Base-by-base conservation (phyloP, 1,140 invertebrate species). In the Papilio dardanus region DNA sequence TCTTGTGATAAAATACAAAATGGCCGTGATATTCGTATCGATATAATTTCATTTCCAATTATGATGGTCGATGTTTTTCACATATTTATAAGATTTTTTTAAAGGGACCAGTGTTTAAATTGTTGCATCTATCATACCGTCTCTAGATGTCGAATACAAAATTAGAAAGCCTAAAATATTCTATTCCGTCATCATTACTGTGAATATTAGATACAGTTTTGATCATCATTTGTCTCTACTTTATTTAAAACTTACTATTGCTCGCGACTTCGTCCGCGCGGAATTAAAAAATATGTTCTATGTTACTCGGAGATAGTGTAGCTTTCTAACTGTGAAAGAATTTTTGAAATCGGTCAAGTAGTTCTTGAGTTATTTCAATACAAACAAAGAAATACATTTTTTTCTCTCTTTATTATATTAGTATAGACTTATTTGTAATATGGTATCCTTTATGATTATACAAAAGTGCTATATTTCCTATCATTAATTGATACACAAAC, bases 21-120 rank as follows among this genome's bases (percentile, higher is more conserved):
- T 85, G 83, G 79, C 78, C 84, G 85, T 84, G 89, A 88, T 92
- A 85, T 87, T 87, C 78, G 83, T 87, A 88, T 88, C 90, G 90
- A 90, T 89, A 90, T 88, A 87, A 90, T 87, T 87, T 92, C 88
- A 86, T 90, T 90, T 90, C 88, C 90, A 91, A 91, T 91, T 89
- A 90, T 85, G 84, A 86, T 84, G 78, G 77, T 84, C 85, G 76
- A 78, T 75, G 76, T 85, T 88, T 86, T 84, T 84, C 75, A 82
- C 71, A 40, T 69, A 69, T 69, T 73, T 73, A 73, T 73, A 35
- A 58, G 35, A 31, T 67, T 75, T 28, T 71, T 74, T n/a, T 35
- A 69, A 69, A 68, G 7, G 19, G 16, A 33, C 1, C 19, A 8
- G 35, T 14, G n/a, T 40, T 21, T n/a, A 2, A 40, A 14, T 30